Evolutionary conservation across 2,113 vertebrate genomes (phyloP), one percentile per base, ranked within the genome.

Genomic region (Ceyx melanurus): DNA sequence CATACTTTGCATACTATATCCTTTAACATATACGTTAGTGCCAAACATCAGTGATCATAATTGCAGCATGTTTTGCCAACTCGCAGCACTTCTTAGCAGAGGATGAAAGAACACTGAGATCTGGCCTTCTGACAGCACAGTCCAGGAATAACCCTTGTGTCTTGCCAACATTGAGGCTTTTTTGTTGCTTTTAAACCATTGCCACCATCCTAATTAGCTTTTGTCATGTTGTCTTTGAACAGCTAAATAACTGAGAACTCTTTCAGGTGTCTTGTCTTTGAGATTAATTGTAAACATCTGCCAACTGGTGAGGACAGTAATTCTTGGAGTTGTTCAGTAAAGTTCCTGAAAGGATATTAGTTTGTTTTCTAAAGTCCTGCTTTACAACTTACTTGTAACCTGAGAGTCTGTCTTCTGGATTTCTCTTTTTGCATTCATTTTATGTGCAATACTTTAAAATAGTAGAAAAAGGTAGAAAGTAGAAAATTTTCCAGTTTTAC

Each of bases 281-380:
- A 88, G 75, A 89, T 87, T 53, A 67, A 78, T 86, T 86, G 50
- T 61, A 65, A 94, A 87, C 33, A 62, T 88, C 43, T 93, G 51
- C 56, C 48, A 77, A 2, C 43, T 80, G 46, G 15, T 82, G 72
- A 76, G 53, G 68, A 77, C 21, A 35, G 56, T 48, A 71, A 58
- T 61, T 79, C 68, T 62, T 81, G 37, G 33, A 40, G 64, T 66
- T 80, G 18, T 62, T 86, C 56, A 66, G 72, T 2, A 48, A 25
- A 48, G 43, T 40, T 86, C 68, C 48, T 82, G 51, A 67, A 72
- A 85, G 58, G 25, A 15, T 62, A 14, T n/a, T 22, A 25, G 22
- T 77, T 92, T 67, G 21, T 92, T 91, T 91, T 71, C 46, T 56
- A 51, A 82, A 91, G 28, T 28, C 26, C 29, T 67, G 21, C 58